phyloP scores from a whole-genome alignment of 2,888 invertebrate species.

The Scaeva pyrastri region DNA sequence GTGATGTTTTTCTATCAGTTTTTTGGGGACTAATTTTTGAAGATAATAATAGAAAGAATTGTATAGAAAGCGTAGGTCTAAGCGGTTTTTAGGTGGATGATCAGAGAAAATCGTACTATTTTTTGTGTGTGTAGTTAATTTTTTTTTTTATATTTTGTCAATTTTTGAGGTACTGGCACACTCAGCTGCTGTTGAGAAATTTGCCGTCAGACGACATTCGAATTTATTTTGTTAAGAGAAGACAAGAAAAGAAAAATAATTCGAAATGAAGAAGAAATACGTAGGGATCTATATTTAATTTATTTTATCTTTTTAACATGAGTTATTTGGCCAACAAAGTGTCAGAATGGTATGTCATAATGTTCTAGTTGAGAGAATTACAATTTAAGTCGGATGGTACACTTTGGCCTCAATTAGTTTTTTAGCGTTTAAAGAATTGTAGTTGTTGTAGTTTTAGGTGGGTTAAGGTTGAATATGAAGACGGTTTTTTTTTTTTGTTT shows the following conservation, averaged over 20 bases:
- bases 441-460: not conserved
- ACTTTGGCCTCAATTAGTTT: slow-evolving; percentile 31
- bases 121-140: too few species aligned
- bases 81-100: slow-evolving; percentile 47
- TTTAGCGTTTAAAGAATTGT: not conserved
- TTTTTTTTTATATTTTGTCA: not conserved
- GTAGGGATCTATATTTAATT: slow-evolving; percentile 41
- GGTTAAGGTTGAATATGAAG: slow-evolving; percentile 21
- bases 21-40: slow-evolving; percentile 50
- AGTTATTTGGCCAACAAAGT: slow-evolving; percentile 62
- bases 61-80: slow-evolving; percentile 46
- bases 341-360: slow-evolving; percentile 61
- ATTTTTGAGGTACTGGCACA: slow-evolving; percentile 42
- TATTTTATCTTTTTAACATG: slow-evolving; percentile 46
- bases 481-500: not conserved
- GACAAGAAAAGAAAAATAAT: slow-evolving; percentile 3
- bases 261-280: not conserved
- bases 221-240: slow-evolving; percentile 41
- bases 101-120: slow-evolving; percentile 35
- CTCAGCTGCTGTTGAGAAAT: slow-evolving; percentile 65
- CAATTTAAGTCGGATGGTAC: slow-evolving; percentile 15
- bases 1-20: slow-evolving; percentile 44
- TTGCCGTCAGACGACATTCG: slow-evolving; percentile 52
- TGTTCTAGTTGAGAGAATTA: slow-evolving; percentile 32
- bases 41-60: slow-evolving; percentile 67